Base-by-base conservation (phyloP, 1,140 invertebrate genomes). In the Zaprionus africanus region DNA sequence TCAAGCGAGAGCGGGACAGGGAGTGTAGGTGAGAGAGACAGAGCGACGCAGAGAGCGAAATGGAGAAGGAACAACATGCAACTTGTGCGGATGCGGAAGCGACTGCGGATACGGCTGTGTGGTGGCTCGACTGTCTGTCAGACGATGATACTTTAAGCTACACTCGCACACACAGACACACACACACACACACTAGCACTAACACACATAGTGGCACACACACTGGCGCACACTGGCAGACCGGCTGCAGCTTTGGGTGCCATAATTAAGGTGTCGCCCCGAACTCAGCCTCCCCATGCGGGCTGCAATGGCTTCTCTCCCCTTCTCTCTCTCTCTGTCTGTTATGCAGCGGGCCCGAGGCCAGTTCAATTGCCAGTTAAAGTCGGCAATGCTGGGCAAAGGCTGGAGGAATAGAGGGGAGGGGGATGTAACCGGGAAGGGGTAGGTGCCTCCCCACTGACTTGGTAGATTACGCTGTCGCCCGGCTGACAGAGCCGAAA, bases 221-320 rank as follows among this genome's bases (percentile, higher is more conserved):
- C 28, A 28, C 28, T 22, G 12, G 15, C 28, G 41, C 7, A 38
- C 13, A 57, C 43, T 28, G 15, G 19, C 38, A n/a, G 15, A n/a
- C 41, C n/a, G n/a, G 41, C 41, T 46, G 41, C n/a, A 36, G 46
- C 49, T 54, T 28, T 19, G 58, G 76, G 70, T 85, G 82, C 83
- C 82, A 87, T 86, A 86, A 86, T 86, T 86, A 86, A 86, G 83
- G 66, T 80, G 82, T 79, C 79, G 57, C 79, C 60, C 58, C 49
- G 15, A 51, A 51, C 43, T 51, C 17, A 49, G 43, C 63, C 63
- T 19, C 43, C 24, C 31, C 41, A 61, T 46, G 49, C 26, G 11
- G 49, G 17, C 36, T 46, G 12, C 46, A 68, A 59, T 68, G 65
- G 51, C 58, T 62, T 61, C 57, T 57, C 0, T 4, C 31, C 9